phyloP scores from a whole-genome alignment of 92 coral and sea anemone species.

The Pocillopora meandrina region DNA sequence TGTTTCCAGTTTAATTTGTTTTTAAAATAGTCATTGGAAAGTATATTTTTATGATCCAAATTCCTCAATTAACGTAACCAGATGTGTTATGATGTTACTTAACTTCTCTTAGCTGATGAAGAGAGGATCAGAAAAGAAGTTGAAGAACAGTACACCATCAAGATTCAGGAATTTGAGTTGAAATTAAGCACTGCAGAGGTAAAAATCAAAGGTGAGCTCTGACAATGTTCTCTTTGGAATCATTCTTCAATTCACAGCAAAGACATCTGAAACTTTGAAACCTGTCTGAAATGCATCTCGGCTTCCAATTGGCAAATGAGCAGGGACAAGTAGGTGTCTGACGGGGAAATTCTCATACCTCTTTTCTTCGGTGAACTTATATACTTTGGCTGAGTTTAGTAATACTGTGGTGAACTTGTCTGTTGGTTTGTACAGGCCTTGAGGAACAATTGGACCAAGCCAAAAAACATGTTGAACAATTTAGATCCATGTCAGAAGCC shows the following conservation, averaged over 20 bases:
- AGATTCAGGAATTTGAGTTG: conserved; percentile 71
- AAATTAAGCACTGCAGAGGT: conserved; percentile 74
- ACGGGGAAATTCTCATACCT: too few species aligned
- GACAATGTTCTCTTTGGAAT: not conserved
- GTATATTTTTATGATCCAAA: too few species aligned
- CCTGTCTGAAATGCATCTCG: too few species aligned
- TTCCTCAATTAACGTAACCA: not conserved
- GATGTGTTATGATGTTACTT: not conserved
- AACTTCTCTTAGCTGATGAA: conserved; percentile 39
- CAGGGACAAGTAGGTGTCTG: too few species aligned
- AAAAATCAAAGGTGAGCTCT: conserved; percentile 62
- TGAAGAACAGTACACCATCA: conserved; percentile 63
- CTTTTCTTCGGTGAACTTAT: too few species aligned
- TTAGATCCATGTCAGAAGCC: conserved; percentile 90
- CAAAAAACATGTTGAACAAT: conserved; percentile 85
- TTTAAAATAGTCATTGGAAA: too few species aligned
- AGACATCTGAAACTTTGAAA: too few species aligned
- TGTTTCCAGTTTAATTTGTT: too few species aligned
- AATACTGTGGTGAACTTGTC: not conserved
- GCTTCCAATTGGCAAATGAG: too few species aligned
- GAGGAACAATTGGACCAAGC: conserved; percentile 91
- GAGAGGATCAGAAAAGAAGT: conserved; percentile 69
- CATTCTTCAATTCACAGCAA: too few species aligned
- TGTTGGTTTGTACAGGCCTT: conserved; percentile 53
- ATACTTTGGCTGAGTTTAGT: too few species aligned